Base-by-base conservation (phyloP, 2,888 invertebrate species). In the Oligia strigilis region DNA sequence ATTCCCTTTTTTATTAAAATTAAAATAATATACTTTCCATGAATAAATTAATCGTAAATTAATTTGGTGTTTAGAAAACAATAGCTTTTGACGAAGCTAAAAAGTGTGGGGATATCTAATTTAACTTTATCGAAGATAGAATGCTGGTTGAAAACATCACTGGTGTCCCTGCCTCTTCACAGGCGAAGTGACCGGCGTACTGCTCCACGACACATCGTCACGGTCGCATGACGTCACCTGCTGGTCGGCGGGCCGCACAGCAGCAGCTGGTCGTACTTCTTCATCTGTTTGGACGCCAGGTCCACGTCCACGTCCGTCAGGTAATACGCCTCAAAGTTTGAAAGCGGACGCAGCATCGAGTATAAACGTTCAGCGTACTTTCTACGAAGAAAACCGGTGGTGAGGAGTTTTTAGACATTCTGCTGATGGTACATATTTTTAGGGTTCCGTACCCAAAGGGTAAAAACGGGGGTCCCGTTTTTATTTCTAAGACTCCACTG, bases 341-440 rank as follows among this genome's bases (percentile, higher is more conserved):
- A 88, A 8, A 97, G 96, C 5, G 97, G 97, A 9, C 96, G 94
- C 60, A 97, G 93, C 93, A 97, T 96, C 11, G 95, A 93, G 92
- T 97, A 97, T 1, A 97, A 92, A 8, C 97, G 95, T 86, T 97
- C 97, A 0, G 97, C 97, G 90, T 97, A 97, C 91, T 97, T 97
- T 88, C 97, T 97, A 87, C 19, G 58, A 36, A 64, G 29, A 52
- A 58, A 80, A 40, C 23, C 17, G 1, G 29, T 65, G n/a, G 3
- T 74, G 23, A 58, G n/a, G n/a, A 29, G 0, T 36, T 77, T 76
- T 76, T 11, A 17, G 40, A 11, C 23, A 64, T n/a, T 23, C n/a
- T 40, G 23, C 29, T 65, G 36, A 17, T 6, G 36, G 14, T 11
- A 36, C 13, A 36, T 52, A 23, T 4, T 55, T 55, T 23, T 29